phyloP scores from a whole-genome alignment of 30 jellyfish, hydroid and myxozoan species.

The Euphysa ruthae region DNA sequence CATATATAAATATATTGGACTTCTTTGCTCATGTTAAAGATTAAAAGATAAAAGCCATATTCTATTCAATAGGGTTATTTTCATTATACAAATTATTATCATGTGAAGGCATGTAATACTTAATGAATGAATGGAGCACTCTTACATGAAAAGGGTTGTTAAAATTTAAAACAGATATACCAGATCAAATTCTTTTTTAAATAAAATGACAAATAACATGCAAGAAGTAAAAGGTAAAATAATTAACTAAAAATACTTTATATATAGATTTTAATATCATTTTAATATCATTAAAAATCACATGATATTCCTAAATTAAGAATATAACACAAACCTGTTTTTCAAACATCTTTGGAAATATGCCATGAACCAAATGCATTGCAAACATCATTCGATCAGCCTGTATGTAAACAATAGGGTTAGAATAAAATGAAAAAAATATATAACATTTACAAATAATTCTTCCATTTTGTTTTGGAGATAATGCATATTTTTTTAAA shows the following conservation, averaged over 20 bases:
- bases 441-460: not conserved
- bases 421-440: not conserved
- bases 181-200: too few species aligned
- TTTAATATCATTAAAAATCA: not conserved
- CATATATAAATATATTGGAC: too few species aligned
- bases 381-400: conserved; percentile 88
- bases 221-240: not conserved
- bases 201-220: too few species aligned
- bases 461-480: too few species aligned
- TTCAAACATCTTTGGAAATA: conserved; percentile 63
- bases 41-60: not conserved
- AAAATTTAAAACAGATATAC: too few species aligned
- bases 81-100: too few species aligned
- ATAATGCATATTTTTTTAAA: not conserved
- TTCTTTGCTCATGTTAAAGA: too few species aligned
- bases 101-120: too few species aligned
- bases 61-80: not conserved
- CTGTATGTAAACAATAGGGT: not conserved
- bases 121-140: too few species aligned
- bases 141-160: too few species aligned
- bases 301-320: not conserved
- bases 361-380: conserved; percentile 80
- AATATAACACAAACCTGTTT: conserved; percentile 55
- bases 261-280: not conserved
- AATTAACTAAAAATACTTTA: not conserved